Evolutionary conservation across 2,797 vertebrate genomes (phyloP).

Genomic region (Lepilemur septentrionalis): DNA sequence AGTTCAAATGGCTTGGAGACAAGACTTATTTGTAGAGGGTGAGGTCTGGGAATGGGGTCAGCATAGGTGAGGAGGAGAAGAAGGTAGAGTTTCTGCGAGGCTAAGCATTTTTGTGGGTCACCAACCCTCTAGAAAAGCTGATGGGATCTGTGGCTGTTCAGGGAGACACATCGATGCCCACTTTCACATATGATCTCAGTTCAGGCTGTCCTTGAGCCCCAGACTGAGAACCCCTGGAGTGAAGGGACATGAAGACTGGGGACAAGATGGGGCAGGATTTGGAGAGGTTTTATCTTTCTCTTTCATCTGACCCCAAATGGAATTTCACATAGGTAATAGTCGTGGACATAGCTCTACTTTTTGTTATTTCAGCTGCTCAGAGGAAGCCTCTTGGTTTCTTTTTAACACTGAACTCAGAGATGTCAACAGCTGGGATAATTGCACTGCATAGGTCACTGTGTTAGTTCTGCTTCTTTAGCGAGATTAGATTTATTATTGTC

Average conservation of each 20-base stretch:
- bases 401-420: constrained; percentile 17
- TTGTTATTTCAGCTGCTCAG: constrained; percentile 46
- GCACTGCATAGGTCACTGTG: background rate
- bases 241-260: background rate
- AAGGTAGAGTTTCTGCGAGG: background rate
- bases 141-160: background rate
- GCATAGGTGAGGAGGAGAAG: background rate
- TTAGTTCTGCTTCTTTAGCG: constrained; percentile 58
- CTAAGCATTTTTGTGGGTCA: background rate
- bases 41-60: background rate
- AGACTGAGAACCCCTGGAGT: background rate
- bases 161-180: background rate
- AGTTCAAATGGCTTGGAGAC: background rate
- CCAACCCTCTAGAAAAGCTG: background rate
- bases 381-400: constrained; percentile 44
- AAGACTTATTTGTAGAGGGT: background rate
- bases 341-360: background rate
- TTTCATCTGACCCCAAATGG: background rate
- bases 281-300: background rate
- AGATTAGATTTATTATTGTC: constrained; percentile 67
- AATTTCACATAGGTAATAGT: background rate
- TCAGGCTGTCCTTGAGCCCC: background rate
- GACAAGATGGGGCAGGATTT: background rate
- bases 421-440: constrained; percentile 30
- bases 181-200: background rate